phyloP scores from a whole-genome alignment of 2,113 vertebrate species.

The Channa argus region DNA sequence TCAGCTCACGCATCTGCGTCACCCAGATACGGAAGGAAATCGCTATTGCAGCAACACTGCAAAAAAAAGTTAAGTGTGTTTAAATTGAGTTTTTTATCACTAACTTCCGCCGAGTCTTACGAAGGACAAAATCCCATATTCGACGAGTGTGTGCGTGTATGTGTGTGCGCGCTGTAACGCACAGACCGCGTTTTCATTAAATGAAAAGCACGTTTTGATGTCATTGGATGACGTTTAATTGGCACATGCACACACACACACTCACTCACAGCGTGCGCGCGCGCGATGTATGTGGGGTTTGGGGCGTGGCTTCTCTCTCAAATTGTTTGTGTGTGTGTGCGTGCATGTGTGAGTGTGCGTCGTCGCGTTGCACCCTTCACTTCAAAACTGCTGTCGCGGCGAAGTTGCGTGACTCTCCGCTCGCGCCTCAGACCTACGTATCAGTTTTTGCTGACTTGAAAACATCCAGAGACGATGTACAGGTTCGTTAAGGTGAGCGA shows the following conservation, averaged over 20 bases:
- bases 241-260: constrained; percentile 67
- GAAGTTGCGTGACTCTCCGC: constrained; percentile 37
- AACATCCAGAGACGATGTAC: constrained; percentile 34
- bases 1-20: not conserved
- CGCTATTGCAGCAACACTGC: no score
- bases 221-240: constrained; percentile 4
- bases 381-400: constrained; percentile 50
- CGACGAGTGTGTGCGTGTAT: no score
- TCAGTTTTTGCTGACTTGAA: constrained; percentile 13
- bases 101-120: no score
- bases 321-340: not conserved
- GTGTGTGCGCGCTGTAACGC: not conserved
- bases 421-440: constrained; percentile 1
- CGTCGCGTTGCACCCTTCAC: constrained; percentile 18
- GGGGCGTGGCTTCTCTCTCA: constrained; percentile 65
- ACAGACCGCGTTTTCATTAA: not conserved
- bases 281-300: constrained; percentile 8
- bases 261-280: not conserved
- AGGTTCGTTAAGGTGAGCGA: constrained; percentile 41
- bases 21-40: not conserved
- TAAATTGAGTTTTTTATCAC: no score
- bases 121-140: no score
- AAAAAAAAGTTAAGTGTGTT: not conserved
- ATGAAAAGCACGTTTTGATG: constrained; percentile 24
- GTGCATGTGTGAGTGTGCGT: no score